A percentile compares a stretch with the other conserved stretches of the same genome.
These are phyloP conservation scores for Hypotaenidia philippensis DNA, from an alignment of 2,797 vertebrate genomes.

Conservation along the genomic window DNA sequence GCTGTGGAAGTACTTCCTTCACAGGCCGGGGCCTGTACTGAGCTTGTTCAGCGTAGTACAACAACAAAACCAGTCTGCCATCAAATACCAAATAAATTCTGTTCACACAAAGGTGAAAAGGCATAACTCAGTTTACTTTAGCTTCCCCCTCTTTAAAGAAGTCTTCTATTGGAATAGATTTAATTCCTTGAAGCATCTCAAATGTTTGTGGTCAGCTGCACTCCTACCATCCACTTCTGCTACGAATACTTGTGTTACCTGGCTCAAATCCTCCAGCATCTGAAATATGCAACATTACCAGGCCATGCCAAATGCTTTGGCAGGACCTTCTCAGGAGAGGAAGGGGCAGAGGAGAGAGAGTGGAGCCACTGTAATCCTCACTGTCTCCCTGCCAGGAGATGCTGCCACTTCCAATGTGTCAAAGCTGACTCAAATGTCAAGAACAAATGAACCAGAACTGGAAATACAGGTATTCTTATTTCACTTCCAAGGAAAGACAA, in stretches of 20 bases:
- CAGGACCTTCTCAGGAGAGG: neutral
- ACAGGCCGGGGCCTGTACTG: neutral
- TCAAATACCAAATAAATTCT: neutral
- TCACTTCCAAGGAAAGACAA: slow-evolving; percentile 4
- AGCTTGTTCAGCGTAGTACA: neutral
- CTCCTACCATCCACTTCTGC: neutral
- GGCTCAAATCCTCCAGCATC: neutral
- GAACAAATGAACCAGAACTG: neutral
- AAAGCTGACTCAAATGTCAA: slow-evolving; percentile 28
- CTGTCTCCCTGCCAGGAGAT: neutral
- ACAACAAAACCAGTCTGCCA: neutral
- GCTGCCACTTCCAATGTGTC: neutral
- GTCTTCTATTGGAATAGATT: neutral
- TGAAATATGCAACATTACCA: neutral
- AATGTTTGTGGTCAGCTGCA: neutral
- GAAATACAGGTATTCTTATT: slow-evolving; percentile 26
- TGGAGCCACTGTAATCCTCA: neutral
- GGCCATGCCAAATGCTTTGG: neutral
- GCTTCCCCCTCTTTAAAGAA: neutral
- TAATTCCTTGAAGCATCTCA: neutral
- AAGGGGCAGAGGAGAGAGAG: neutral
- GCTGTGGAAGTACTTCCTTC: neutral
- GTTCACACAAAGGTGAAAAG: neutral
- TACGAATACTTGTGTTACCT: neutral
- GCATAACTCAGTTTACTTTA: neutral